phyloP scores from a whole-genome alignment of 2,888 invertebrate genomes.

The Gerosis bhagava region DNA sequence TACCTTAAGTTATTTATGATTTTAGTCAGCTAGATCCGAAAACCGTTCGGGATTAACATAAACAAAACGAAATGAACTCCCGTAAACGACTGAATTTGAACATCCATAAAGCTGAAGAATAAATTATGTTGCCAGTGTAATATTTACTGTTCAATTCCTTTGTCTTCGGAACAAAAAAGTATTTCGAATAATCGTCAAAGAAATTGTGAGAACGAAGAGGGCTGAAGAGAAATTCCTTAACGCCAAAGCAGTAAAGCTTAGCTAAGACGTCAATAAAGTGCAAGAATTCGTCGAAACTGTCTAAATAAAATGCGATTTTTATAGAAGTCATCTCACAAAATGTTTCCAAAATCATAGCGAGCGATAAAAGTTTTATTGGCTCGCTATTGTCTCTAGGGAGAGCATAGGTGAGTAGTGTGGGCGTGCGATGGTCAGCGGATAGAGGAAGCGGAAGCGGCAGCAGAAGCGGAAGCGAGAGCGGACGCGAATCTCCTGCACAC shows the following conservation, averaged over 20 bases:
- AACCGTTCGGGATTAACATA: constrained; percentile 33
- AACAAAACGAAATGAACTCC: constrained; percentile 22
- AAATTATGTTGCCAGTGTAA: constrained; percentile 21
- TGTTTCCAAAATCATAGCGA: constrained; percentile 72
- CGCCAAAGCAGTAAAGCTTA: constrained; percentile 44
- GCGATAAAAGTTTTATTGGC: constrained; percentile 76
- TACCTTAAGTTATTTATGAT: constrained; percentile 38
- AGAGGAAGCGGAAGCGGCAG: constrained; percentile 35
- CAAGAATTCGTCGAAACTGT: constrained; percentile 49
- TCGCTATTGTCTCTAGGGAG: constrained; percentile 61
- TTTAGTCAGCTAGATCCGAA: constrained; percentile 33
- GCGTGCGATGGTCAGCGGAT: constrained; percentile 23
- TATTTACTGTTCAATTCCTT: constrained; percentile 24
- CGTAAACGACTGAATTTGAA: constrained; percentile 20
- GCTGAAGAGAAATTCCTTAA: constrained; percentile 25
- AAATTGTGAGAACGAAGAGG: constrained; percentile 16
- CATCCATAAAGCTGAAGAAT: constrained; percentile 20
- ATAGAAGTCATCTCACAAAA: constrained; percentile 71
- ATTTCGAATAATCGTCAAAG: constrained; percentile 24
- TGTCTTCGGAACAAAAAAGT: constrained; percentile 21
- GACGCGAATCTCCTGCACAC: constrained; percentile 33
- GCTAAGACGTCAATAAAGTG: constrained; percentile 52
- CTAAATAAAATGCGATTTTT: constrained; percentile 68
- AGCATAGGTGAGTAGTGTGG: constrained; percentile 38
- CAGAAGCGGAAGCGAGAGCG: constrained; percentile 38